These are phyloP conservation scores for Grammomys surdaster DNA, from an alignment of 2,113 vertebrate species.

Conservation along the genomic window DNA sequence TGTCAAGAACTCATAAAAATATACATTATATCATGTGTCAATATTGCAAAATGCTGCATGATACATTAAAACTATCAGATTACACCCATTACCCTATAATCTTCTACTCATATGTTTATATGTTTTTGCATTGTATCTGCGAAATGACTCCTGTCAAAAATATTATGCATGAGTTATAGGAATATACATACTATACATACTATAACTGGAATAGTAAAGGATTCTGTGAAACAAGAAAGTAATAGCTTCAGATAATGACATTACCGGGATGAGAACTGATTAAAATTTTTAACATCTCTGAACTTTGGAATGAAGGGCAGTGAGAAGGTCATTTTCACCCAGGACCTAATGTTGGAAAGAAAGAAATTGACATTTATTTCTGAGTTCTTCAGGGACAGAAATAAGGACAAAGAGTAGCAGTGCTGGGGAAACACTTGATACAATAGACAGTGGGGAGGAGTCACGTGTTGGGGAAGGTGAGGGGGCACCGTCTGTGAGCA, in stretches of 20 bases:
- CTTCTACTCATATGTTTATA: constrained; percentile 76
- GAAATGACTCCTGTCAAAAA: constrained; percentile 73
- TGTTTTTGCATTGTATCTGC: constrained; percentile 70
- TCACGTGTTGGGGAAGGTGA: background rate
- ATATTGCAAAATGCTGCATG: constrained; percentile 69
- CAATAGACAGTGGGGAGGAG: background rate
- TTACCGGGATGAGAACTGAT: constrained; percentile 37
- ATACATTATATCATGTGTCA: constrained; percentile 67
- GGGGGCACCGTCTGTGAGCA: background rate
- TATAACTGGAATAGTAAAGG: constrained; percentile 4
- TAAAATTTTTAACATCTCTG: constrained; percentile 51
- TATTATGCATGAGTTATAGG: constrained; percentile 67
- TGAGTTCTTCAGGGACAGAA: background rate
- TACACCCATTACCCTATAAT: constrained; percentile 74
- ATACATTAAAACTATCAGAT: constrained; percentile 73
- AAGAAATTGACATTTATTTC: constrained; percentile 28
- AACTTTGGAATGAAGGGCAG: constrained; percentile 45
- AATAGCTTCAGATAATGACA: constrained; percentile 53
- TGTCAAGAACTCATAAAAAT: constrained; percentile 76
- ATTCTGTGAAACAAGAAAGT: constrained; percentile 53
- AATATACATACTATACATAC: constrained; percentile 37
- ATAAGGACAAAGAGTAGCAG: background rate
- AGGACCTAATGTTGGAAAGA: constrained; percentile 22
- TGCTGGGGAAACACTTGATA: background rate
- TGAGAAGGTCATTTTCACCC: constrained; percentile 19